Evolutionary conservation across 2,888 invertebrate genomes (phyloP).

Genomic region (Ashinkailepas kermadecensis): DNA sequence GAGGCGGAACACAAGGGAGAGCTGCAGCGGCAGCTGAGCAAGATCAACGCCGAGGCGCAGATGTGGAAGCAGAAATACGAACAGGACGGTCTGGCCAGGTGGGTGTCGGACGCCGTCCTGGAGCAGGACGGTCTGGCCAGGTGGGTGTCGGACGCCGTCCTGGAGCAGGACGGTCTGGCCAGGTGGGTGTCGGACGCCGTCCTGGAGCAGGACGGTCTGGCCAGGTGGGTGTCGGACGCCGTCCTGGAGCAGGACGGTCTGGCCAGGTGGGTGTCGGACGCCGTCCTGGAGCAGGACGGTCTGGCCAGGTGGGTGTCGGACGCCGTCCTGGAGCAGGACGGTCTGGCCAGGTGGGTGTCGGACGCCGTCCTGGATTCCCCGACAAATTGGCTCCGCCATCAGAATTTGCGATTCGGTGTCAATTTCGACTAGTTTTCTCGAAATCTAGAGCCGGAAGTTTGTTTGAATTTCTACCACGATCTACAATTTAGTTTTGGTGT

Average conservation of each 20-base stretch:
- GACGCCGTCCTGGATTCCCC: too few species aligned
- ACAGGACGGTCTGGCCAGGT: conserved; percentile 30
- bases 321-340: conserved; percentile 27
- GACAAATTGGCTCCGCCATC: too few species aligned
- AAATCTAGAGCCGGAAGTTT: too few species aligned
- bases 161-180: conserved; percentile 31
- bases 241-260: conserved; percentile 29
- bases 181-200: background rate
- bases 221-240: conserved; percentile 5
- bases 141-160: background rate
- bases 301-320: conserved; percentile 25
- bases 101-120: background rate
- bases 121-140: conserved; percentile 31
- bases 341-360: conserved; percentile 26
- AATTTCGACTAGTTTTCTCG: too few species aligned
- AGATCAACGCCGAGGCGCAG: conserved; percentile 33
- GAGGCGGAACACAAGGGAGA: conserved; percentile 33
- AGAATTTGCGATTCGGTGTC: too few species aligned
- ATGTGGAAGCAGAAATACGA: conserved; percentile 34
- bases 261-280: conserved; percentile 23
- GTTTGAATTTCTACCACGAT: too few species aligned
- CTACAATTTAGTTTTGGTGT: too few species aligned
- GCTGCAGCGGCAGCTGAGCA: conserved; percentile 32
- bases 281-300: conserved; percentile 28
- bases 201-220: conserved; percentile 30